Percentiles rank a stretch among this genome's conserved stretches.
Conservation (phyloP, 2,797 vertebrate species). For the Sebastes reedi region DNA sequence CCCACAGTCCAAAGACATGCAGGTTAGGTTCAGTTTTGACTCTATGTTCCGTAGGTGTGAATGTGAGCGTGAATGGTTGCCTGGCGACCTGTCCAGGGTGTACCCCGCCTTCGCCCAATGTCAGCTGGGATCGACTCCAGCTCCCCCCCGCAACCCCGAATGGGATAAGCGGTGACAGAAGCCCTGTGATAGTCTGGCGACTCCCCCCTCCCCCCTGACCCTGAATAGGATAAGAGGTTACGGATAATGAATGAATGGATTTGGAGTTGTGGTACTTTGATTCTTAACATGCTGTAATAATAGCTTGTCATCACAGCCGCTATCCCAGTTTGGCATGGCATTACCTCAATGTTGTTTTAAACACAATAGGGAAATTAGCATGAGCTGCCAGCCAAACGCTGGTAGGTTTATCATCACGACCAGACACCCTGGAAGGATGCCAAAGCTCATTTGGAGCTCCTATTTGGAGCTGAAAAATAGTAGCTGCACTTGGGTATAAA, state of each 20-base stretch:
- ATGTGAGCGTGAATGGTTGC: no score
- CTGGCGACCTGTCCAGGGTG: no score
- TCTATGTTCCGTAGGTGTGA: no score
- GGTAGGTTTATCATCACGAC: constrained; percentile 23
- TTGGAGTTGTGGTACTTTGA: not conserved
- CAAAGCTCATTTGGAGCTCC: constrained; percentile 18
- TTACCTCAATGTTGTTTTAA: not conserved
- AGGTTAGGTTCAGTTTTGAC: no score
- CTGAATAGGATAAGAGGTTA: no score
- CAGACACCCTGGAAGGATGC: constrained; percentile 9
- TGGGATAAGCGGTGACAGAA: no score
- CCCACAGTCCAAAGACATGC: no score
- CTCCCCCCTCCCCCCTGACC: no score
- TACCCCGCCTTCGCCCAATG: no score
- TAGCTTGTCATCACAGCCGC: not conserved
- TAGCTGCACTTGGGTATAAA: not conserved
- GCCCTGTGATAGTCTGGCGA: no score
- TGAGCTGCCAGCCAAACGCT: not conserved
- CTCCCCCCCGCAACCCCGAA: no score
- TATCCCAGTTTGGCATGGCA: not conserved
- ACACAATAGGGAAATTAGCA: constrained; percentile 33
- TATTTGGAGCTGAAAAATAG: not conserved
- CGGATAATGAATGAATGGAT: not conserved
- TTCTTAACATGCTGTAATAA: not conserved
- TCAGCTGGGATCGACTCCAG: no score